Base-by-base conservation (phyloP, 1,140 invertebrate species). In the Hycleus cichorii region DNA sequence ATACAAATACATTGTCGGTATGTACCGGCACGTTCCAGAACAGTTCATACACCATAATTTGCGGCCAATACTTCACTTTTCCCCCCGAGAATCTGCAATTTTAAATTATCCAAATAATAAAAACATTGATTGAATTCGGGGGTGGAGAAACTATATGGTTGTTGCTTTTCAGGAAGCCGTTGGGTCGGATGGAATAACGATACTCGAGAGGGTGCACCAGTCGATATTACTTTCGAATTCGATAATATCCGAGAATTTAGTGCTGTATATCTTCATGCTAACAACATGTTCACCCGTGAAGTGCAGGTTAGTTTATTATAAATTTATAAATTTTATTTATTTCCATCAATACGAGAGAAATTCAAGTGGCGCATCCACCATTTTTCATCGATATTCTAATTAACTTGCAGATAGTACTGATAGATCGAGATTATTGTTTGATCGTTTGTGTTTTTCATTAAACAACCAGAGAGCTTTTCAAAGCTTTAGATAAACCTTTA, bases 111-210 rank as follows among this genome's bases (percentile, higher is more conserved):
- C 18, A 18, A 18, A 18, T 18, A 18, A 18, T 1, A 18, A 18
- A 18, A 18, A 18, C 18, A 18, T 18, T 18, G 18, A 18, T 18
- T 18, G 18, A 18, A 18, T 18, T 18, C 18, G 18, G 18, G 18
- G 18, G 18, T 18, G 1, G 18, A 18, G 1, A 18, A 18, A 18
- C 42, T 53, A 25, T 53, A 53, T 45, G 42, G 46, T 11, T 32
- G 51, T 45, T 53, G 27, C 26, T 53, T 77, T 72, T 59, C 75
- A 79, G 90, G 88, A 50, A 89, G 86, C 52, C 84, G 90, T 61
- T 96, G 93, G 93, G 85, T 96, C 2, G 93, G 92, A 6, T 96
- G 93, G 93, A 85, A 81, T 58, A 88, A 89, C 70, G 80, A 83
- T 54, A 65, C 81, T 64, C 77, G 68, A 68, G 64, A 74, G 39